Evolutionary conservation across 2,797 vertebrate species (phyloP), one percentile per base, ranked within the genome.

Genomic region (Coilia nasus): DNA sequence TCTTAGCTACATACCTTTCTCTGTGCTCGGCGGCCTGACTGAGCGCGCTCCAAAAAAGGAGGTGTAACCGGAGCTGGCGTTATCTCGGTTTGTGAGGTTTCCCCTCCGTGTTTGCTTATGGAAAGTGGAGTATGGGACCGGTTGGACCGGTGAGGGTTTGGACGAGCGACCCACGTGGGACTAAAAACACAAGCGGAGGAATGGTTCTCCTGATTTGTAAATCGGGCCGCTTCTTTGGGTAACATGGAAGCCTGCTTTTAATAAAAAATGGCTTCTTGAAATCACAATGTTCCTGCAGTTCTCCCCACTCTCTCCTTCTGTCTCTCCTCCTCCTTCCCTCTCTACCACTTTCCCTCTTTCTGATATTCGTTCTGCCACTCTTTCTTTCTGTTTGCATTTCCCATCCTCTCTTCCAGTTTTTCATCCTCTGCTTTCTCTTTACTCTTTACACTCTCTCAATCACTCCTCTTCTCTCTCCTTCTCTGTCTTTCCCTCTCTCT

Each of bases 71-170:
- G 64, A 71, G 28, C 25, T 2, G 64, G 0, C 64, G 15, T 71
- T 71, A 71, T 71, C 64, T 71, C 64, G 28, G 64, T 71, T 71
- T 35, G 25, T 35, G 64, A 35, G 2, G 28, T 35, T 71, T 71
- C 64, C 64, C 28, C 64, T 67, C 11, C 25, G 64, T 71, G 64
- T 71, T 71, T 71, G 64, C 64, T 71, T 71, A 71, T 71, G 64
- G 28, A 71, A 71, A 71, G 28, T 9, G 15, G 64, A 71, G 64
- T 5, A 71, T 71, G 64, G 64, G 28, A 71, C 64, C 50, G 50
- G 50, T 54, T 54, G 50, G 50, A 59, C 57, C 57, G 57, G 57
- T 21, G 1, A 4, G 19, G 17, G 57, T 59, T 5, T 59, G 57
- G 17, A 21, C 7, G 2, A 19, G 17, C 1, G 57, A 59, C 57